Evolutionary conservation across 2,113 vertebrate genomes (phyloP).

Genomic region (Hypocryptadius cinnamomeus): DNA sequence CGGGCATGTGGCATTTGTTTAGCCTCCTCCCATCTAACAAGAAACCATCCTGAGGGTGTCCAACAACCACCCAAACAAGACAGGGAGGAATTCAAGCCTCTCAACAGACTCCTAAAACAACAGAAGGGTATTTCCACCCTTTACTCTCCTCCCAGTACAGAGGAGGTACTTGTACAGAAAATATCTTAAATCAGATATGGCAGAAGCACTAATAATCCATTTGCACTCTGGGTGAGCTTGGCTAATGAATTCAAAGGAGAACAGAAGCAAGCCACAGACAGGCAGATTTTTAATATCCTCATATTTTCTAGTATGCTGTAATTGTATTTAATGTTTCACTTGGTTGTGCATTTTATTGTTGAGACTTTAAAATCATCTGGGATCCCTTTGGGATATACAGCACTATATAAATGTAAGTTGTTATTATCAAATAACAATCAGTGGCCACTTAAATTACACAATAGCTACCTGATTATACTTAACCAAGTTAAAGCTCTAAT

Average conservation of each 20-base stretch:
- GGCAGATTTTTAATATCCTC: constrained; percentile 38
- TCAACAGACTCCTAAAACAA: background rate
- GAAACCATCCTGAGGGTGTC: background rate
- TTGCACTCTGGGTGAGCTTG: background rate
- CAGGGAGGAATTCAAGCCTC: background rate
- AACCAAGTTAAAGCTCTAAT: constrained; percentile 25
- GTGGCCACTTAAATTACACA: constrained; percentile 42
- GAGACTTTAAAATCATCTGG: constrained; percentile 32
- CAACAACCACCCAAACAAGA: background rate
- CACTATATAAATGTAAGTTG: constrained; percentile 43
- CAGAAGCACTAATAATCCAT: background rate
- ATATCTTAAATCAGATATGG: background rate
- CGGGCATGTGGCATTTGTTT: background rate
- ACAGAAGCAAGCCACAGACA: background rate
- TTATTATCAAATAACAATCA: constrained; percentile 60
- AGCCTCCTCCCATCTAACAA: background rate
- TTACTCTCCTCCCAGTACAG: background rate
- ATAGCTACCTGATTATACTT: constrained; percentile 56
- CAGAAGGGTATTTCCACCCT: background rate
- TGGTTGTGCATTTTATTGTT: constrained; percentile 35
- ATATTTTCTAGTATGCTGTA: constrained; percentile 30
- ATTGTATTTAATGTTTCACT: constrained; percentile 58
- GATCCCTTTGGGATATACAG: constrained; percentile 37
- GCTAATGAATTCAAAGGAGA: constrained; percentile 32
- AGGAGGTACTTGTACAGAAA: background rate